Percentiles rank a stretch among this genome's conserved stretches.
These are phyloP conservation scores for Drosophila siamana DNA, from an alignment of 2,888 invertebrate genomes.

Conservation along the genomic window DNA sequence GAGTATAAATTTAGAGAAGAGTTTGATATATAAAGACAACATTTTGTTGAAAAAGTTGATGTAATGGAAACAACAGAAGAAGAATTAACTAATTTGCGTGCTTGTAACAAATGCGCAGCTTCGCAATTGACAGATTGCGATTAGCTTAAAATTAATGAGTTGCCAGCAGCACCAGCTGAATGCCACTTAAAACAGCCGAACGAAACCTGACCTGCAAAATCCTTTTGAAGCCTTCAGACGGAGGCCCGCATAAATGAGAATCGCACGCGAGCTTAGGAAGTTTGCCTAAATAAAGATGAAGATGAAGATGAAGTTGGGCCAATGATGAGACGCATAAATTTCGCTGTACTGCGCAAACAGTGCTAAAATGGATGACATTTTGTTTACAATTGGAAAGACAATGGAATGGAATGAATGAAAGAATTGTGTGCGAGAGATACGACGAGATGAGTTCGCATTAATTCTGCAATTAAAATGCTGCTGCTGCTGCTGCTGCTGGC, in stretches of 20 bases:
- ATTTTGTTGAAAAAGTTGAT: too few species aligned
- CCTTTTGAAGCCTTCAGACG: neutral
- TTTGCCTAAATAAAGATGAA: neutral
- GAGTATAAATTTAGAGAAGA: too few species aligned
- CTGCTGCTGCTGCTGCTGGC: conserved; percentile 1
- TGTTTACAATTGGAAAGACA: conserved; percentile 17
- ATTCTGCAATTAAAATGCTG: conserved; percentile 5
- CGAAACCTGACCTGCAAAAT: conserved; percentile 16
- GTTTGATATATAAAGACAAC: too few species aligned
- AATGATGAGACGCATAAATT: conserved; percentile 45
- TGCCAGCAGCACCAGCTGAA: conserved; percentile 28
- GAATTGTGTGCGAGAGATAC: neutral
- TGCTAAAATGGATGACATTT: neutral
- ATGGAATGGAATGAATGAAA: conserved; percentile 12
- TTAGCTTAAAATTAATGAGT: conserved; percentile 67
- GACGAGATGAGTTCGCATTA: conserved; percentile 1
- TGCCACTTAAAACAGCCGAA: conserved; percentile 12
- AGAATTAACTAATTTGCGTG: conserved; percentile 4
- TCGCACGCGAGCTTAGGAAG: neutral
- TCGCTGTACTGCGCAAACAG: conserved; percentile 17
- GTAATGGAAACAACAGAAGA: neutral
- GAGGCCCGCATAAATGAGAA: conserved; percentile 16
- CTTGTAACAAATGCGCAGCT: conserved; percentile 13
- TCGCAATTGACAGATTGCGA: conserved; percentile 53
- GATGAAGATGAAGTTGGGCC: conserved; percentile 5